Percentiles rank a stretch among this genome's conserved stretches.
Evolutionary conservation across 2,888 invertebrate species (phyloP).

Genomic region (Adelognathus sp.): DNA sequence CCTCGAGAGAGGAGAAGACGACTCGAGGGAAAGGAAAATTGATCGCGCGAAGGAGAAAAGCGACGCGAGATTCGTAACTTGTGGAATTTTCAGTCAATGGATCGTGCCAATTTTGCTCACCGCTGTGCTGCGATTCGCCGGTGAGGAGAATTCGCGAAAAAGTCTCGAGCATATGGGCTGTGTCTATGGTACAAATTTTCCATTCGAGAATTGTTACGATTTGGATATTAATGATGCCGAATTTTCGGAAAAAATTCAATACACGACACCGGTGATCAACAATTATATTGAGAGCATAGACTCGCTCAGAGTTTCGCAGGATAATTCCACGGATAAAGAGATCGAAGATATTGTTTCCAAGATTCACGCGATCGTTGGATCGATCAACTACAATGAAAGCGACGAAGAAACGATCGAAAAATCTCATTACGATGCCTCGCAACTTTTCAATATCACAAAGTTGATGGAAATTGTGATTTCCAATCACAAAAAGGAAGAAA

Average conservation of each 20-base stretch:
- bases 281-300: constrained; percentile 62
- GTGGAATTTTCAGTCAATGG: constrained; percentile 73
- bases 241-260: background rate
- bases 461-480: no score
- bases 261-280: constrained; percentile 31
- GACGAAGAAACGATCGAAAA: background rate
- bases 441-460: no score
- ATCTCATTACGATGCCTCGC: constrained; percentile 25
- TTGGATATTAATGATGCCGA: background rate
- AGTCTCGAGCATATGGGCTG: constrained; percentile 62
- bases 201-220: constrained; percentile 66
- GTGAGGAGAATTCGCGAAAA: constrained; percentile 53
- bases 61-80: constrained; percentile 53
- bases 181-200: constrained; percentile 66
- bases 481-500: no score
- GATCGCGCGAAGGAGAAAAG: constrained; percentile 20
- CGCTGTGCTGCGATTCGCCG: constrained; percentile 65
- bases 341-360: constrained; percentile 67
- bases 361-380: constrained; percentile 68
- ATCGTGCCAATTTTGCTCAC: constrained; percentile 70
- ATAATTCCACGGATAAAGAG: constrained; percentile 53
- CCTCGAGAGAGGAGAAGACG: background rate
- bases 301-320: constrained; percentile 22
- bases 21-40: background rate
- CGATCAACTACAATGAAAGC: constrained; percentile 50